A percentile compares a stretch with the other conserved stretches of the same genome.
Evolutionary conservation across 1,140 invertebrate species (phyloP).

Genomic region (Sarcophaga peregrina): DNA sequence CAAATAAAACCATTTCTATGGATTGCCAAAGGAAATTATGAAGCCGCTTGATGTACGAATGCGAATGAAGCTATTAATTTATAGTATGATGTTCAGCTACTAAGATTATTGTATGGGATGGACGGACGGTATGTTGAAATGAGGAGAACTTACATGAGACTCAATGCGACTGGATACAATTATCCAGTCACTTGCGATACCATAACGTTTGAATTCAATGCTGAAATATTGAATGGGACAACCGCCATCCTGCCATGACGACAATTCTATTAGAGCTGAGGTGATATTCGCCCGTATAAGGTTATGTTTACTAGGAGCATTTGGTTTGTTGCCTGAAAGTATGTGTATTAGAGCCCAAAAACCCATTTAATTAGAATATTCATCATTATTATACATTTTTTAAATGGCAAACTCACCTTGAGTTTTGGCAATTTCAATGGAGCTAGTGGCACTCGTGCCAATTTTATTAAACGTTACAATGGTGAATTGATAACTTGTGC

Average conservation of each 20-base stretch:
- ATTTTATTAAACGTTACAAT: constrained; percentile 78
- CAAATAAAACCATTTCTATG: constrained; percentile 26
- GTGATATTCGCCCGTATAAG: constrained; percentile 73
- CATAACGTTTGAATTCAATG: constrained; percentile 71
- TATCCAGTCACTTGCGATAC: constrained; percentile 68
- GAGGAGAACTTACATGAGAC: constrained; percentile 61
- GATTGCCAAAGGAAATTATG: constrained; percentile 24
- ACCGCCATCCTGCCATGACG: constrained; percentile 74
- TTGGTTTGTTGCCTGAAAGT: constrained; percentile 70
- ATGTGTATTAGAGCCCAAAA: not conserved
- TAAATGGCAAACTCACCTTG: constrained; percentile 64
- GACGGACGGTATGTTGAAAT: not conserved
- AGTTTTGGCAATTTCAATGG: constrained; percentile 71
- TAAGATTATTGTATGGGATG: not conserved
- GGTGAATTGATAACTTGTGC: constrained; percentile 78
- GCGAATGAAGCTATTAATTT: constrained; percentile 37
- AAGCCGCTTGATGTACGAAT: constrained; percentile 31
- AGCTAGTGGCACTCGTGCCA: constrained; percentile 75
- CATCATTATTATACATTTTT: not conserved
- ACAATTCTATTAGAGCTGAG: constrained; percentile 72
- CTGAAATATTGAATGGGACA: constrained; percentile 75
- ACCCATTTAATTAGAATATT: not conserved
- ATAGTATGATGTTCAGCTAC: constrained; percentile 33
- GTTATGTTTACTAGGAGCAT: constrained; percentile 67
- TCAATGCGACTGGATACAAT: constrained; percentile 69